Evolutionary conservation across 2,797 vertebrate species (phyloP), one percentile per base, ranked within the genome.

Genomic region (Ceryle rudis): DNA sequence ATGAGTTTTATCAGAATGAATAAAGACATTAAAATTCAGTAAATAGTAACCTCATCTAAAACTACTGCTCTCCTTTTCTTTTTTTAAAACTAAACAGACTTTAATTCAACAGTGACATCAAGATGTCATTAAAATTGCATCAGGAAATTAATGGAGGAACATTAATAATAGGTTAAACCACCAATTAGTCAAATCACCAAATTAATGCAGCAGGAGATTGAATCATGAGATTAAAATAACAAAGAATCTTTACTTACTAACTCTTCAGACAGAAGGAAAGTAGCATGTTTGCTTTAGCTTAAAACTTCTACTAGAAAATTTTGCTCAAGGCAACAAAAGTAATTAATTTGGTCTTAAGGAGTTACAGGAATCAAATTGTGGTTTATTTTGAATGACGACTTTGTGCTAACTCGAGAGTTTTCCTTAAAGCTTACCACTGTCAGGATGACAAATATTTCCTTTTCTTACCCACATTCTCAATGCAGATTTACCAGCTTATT

Each of bases 141-240:
- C 93, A 90, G 73, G 60, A 94, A 95, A 96, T 95, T 93, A 96
- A 89, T 94, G 90, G 80, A 93, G 70, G 67, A 95, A 91, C 73
- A 90, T 95, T 96, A 93, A 96, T 96, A 94, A 94, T 95, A 93
- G 91, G 91, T 95, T 96, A 97, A 96, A 84, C 83, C 60, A 96
- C 75, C 81, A 95, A 93, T 95, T 95, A 96, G 93, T 92, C 93
- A 96, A 95, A 95, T 94, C 91, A 94, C 80, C 88, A 94, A 96
- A 97, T 96, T 96, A 96, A 90, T 97, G 88, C 95, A 91, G 93
- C 90, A 93, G 94, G 85, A 94, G 95, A 95, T 88, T 94, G 90
- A 94, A 93, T 95, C 91, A 84, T 84, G 85, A 95, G 91, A 95
- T 90, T 96, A 94, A 96, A 96, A 93, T 96, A 96, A 97, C 95